Evolutionary conservation across 1,140 invertebrate genomes (phyloP).

Genomic region (Nephila pilipes): DNA sequence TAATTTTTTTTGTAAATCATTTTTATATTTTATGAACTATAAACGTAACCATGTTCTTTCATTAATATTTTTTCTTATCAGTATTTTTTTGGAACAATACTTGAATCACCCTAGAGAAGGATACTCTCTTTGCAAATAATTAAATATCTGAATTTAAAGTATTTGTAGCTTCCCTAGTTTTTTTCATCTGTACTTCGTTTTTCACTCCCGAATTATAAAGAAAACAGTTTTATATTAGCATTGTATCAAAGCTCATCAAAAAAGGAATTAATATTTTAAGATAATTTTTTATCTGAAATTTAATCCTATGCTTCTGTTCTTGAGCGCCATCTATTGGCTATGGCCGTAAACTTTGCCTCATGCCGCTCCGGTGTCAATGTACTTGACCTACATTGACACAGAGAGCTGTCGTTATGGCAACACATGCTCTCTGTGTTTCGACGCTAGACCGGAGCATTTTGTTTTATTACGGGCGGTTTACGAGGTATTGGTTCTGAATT

Average conservation of each 20-base stretch:
- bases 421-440: not conserved
- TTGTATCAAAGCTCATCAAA: not conserved
- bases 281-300: not conserved
- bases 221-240: not conserved
- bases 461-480: not conserved
- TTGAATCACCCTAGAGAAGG: no score
- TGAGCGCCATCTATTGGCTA: slow-evolving; percentile 55
- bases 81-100: no score
- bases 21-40: no score
- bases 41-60: no score
- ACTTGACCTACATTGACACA: slow-evolving; percentile 72
- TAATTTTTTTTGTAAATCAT: no score
- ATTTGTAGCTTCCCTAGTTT: no score
- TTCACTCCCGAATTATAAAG: not conserved
- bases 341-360: slow-evolving; percentile 48
- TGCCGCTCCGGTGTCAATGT: slow-evolving; percentile 63
- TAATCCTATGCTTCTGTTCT: not conserved
- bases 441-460: not conserved
- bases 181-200: not conserved
- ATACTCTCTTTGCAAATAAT: no score
- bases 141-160: no score
- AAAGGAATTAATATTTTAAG: not conserved
- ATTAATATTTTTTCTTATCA: no score
- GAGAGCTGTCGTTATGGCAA: slow-evolving; percentile 51
- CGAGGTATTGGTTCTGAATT: not conserved